Percentiles rank a stretch among this genome's conserved stretches.
phyloP scores from a whole-genome alignment of 92 coral and sea anemone species.

The Porites divaricata region DNA sequence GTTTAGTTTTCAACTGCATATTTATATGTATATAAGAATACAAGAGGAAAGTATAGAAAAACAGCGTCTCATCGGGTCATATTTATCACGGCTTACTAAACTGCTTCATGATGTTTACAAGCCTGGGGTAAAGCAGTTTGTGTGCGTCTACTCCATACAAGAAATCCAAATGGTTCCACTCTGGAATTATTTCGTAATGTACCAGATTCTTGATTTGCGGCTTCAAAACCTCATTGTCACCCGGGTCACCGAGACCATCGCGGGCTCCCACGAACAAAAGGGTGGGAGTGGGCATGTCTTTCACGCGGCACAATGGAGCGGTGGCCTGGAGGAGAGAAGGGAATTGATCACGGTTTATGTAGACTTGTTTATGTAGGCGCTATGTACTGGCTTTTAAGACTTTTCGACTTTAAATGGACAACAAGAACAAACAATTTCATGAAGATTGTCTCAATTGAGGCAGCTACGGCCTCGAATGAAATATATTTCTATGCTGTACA shows the following conservation, averaged over 20 bases:
- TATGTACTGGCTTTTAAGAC: not conserved
- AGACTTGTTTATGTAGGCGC: not conserved
- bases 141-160: conserved; percentile 76
- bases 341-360: not conserved
- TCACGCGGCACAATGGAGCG: conserved; percentile 81
- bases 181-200: conserved; percentile 66
- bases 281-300: conserved; percentile 75
- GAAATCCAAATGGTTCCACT: conserved; percentile 85
- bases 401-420: not conserved
- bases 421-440: too few relatives aligned
- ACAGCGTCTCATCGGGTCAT: too few relatives aligned
- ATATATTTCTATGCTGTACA: too few relatives aligned
- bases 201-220: conserved; percentile 62
- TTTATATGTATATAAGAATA: too few relatives aligned
- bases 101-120: conserved; percentile 43
- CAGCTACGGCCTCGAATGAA: too few relatives aligned
- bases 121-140: conserved; percentile 62
- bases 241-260: conserved; percentile 82
- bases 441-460: too few relatives aligned
- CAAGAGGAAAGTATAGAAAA: too few relatives aligned
- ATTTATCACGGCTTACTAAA: not conserved
- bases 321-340: conserved; percentile 49
- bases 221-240: conserved; percentile 66
- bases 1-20: too few relatives aligned
- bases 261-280: conserved; percentile 77